Evolutionary conservation across 1,140 invertebrate species (phyloP).

Genomic region (Cylas formicarius): DNA sequence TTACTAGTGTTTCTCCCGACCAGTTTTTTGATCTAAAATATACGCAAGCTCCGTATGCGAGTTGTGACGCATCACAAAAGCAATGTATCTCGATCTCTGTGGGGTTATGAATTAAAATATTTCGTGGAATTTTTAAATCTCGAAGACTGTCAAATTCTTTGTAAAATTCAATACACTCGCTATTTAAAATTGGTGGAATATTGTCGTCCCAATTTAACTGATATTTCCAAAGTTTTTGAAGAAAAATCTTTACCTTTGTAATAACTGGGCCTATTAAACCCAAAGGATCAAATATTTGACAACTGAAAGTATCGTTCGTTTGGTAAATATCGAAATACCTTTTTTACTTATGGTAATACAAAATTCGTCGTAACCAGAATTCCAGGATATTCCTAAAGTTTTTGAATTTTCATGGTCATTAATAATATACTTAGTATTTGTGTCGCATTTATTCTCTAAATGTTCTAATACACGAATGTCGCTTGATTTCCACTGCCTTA

Average conservation of each 20-base stretch:
- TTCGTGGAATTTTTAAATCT: slow-evolving; percentile 1
- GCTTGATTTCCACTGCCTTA: slow-evolving; percentile 29
- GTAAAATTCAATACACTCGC: neutral
- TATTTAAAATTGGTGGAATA: slow-evolving; percentile 19
- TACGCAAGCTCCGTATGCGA: slow-evolving; percentile 2
- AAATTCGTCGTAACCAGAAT: neutral
- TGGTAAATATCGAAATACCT: slow-evolving; percentile 4
- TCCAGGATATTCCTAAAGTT: slow-evolving; percentile 21
- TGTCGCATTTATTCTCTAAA: slow-evolving; percentile 8
- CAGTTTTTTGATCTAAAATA: no score
- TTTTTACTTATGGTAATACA: slow-evolving; percentile 5
- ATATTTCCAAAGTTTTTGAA: slow-evolving; percentile 40
- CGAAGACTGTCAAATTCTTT: slow-evolving; percentile 2
- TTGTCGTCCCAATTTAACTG: slow-evolving; percentile 40
- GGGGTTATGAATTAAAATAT: slow-evolving; percentile 1
- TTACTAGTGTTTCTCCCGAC: no score
- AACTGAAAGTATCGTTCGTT: slow-evolving; percentile 9
- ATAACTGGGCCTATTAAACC: slow-evolving; percentile 37
- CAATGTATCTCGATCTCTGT: slow-evolving; percentile 7
- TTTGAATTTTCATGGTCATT: slow-evolving; percentile 18
- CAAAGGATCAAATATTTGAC: slow-evolving; percentile 42
- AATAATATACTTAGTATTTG: slow-evolving; percentile 14
- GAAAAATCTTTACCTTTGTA: slow-evolving; percentile 38
- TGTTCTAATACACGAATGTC: neutral
- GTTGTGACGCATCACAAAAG: slow-evolving; percentile 6